Percentiles rank a stretch among this genome's conserved stretches.
Conservation (phyloP, 1,140 invertebrate genomes). For the Plutomurus gul region DNA sequence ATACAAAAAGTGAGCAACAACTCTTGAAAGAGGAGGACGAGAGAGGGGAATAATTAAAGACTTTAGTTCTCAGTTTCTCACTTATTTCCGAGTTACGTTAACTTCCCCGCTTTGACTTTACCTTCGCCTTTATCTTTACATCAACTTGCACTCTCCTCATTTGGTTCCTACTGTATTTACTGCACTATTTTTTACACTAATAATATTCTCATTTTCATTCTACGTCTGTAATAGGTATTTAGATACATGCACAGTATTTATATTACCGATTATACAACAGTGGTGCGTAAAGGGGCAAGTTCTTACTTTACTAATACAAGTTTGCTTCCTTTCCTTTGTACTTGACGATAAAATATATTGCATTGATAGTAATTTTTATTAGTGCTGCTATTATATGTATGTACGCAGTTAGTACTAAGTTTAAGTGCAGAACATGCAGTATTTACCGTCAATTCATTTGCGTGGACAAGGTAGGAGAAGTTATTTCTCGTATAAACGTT, state of each 20-base stretch:
- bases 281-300: too few relatives aligned
- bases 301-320: too few relatives aligned
- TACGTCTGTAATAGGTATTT: background rate
- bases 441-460: too few relatives aligned
- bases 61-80: slow-evolving; percentile 34
- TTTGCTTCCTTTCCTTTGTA: too few relatives aligned
- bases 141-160: background rate
- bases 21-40: background rate
- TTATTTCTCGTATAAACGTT: background rate
- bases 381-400: too few relatives aligned
- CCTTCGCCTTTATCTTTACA: background rate
- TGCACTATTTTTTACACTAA: background rate
- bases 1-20: background rate
- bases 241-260: too few relatives aligned
- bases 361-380: too few relatives aligned
- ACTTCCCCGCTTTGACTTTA: background rate
- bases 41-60: slow-evolving; percentile 7
- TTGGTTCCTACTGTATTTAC: background rate
- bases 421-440: too few relatives aligned
- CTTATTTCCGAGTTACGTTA: slow-evolving; percentile 23
- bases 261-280: too few relatives aligned
- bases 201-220: background rate
- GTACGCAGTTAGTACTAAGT: too few relatives aligned
- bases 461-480: background rate
- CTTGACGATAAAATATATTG: too few relatives aligned